Evolutionary conservation across 53 echinoderm and acorn worm genomes (phyloP).

Genomic region (Patiria pectinifera): DNA sequence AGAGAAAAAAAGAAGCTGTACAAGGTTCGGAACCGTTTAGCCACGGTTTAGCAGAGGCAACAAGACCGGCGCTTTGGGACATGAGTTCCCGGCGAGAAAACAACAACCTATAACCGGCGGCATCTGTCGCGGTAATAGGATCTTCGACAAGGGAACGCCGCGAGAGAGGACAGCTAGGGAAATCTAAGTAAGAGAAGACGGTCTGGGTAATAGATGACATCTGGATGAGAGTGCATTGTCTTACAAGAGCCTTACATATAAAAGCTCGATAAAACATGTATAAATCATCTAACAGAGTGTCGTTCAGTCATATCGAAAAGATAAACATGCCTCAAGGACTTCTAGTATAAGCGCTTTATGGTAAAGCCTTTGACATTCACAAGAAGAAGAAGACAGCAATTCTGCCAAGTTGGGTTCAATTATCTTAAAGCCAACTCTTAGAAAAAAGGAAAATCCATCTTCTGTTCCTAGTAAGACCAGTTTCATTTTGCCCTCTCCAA

Average conservation of each 20-base stretch:
- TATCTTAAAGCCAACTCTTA: no score
- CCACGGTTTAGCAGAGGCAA: slow-evolving; percentile 55
- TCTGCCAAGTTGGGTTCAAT: no score
- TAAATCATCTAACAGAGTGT: neutral
- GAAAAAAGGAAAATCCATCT: no score
- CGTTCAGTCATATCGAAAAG: neutral
- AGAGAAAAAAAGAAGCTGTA: neutral
- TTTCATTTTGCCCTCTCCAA: no score
- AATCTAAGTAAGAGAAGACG: neutral
- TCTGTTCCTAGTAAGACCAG: no score
- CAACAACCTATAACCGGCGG: slow-evolving; percentile 55
- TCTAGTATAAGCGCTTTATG: neutral
- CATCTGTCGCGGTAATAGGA: slow-evolving; percentile 59
- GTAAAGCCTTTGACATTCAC: neutral
- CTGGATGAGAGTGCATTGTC: slow-evolving; percentile 26
- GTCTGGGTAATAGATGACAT: slow-evolving; percentile 41
- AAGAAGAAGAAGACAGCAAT: no score
- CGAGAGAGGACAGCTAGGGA: neutral
- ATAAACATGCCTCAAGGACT: neutral
- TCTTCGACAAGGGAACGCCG: slow-evolving; percentile 43
- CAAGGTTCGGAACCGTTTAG: slow-evolving; percentile 30
- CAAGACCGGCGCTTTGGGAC: slow-evolving; percentile 47
- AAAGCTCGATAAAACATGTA: neutral
- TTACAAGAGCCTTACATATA: neutral
- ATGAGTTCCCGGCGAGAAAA: slow-evolving; percentile 34